Percentiles rank a stretch among this genome's conserved stretches.
phyloP scores from a whole-genome alignment of 2,888 invertebrate species.

The Galeopsomyia nigrocyanea region DNA sequence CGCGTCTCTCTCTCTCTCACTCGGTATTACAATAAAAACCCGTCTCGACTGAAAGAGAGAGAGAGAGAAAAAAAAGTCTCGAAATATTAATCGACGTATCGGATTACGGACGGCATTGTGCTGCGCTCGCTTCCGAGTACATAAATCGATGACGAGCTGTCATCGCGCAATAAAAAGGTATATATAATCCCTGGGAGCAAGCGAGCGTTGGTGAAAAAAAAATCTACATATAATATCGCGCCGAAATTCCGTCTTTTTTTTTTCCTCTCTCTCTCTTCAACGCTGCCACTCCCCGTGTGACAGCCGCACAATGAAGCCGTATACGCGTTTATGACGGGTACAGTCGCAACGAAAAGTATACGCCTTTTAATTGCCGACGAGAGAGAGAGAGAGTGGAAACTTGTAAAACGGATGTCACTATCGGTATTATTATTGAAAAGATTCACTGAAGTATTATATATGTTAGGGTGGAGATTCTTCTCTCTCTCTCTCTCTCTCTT shows the following conservation, averaged over 20 bases:
- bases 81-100: not conserved
- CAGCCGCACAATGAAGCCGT: constrained; percentile 61
- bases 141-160: constrained; percentile 31
- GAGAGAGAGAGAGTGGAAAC: no score
- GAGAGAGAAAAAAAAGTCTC: constrained; percentile 47
- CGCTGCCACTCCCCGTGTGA: constrained; percentile 54
- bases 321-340: constrained; percentile 38
- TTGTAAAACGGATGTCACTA: no score
- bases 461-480: no score
- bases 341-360: no score
- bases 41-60: constrained; percentile 7
- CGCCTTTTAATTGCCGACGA: no score
- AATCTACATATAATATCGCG: constrained; percentile 14
- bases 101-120: not conserved
- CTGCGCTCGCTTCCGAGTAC: constrained; percentile 1
- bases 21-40: not conserved
- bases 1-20: no score
- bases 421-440: no score
- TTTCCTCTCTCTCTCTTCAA: no score
- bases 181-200: not conserved
- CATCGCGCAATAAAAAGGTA: constrained; percentile 35
- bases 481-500: no score
- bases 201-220: not conserved
- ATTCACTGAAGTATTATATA: no score
- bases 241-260: no score